Conservation (phyloP, 2,113 vertebrate genomes). For the Ptilonorhynchus violaceus region DNA sequence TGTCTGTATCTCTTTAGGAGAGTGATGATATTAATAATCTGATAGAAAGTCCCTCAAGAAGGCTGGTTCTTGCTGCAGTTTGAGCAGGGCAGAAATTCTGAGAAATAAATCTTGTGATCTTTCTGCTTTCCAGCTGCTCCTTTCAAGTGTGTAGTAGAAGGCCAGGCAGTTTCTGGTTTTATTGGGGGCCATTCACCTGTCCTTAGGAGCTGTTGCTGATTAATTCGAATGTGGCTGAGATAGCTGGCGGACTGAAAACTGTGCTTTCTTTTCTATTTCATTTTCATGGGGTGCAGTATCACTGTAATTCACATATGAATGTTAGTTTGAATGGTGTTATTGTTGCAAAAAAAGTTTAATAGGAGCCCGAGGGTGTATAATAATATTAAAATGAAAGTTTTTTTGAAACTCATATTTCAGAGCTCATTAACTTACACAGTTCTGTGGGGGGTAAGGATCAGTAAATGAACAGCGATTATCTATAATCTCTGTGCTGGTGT, state of each 20-base stretch:
- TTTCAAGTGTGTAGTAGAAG: background rate
- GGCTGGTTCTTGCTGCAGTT: background rate
- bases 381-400: conserved; percentile 56
- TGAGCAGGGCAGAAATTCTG: background rate
- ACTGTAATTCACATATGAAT: conserved; percentile 46
- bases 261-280: conserved; percentile 13
- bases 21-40: background rate
- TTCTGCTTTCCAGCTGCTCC: background rate
- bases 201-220: background rate
- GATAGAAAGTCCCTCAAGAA: background rate
- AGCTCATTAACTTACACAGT: conserved; percentile 57
- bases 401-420: conserved; percentile 63
- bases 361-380: conserved; percentile 11
- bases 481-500: conserved; percentile 17
- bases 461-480: conserved; percentile 58
- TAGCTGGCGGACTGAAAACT: background rate
- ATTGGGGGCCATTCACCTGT: background rate
- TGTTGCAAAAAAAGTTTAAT: conserved; percentile 62
- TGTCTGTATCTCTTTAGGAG: background rate
- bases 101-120: background rate
- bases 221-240: background rate
- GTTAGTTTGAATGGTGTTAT: conserved; percentile 56
- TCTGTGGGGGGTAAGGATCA: conserved; percentile 55
- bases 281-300: conserved; percentile 36
- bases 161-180: background rate